These are phyloP conservation scores for Aphyosemion australe DNA, from an alignment of 2,113 vertebrate species.

Conservation along the genomic window DNA sequence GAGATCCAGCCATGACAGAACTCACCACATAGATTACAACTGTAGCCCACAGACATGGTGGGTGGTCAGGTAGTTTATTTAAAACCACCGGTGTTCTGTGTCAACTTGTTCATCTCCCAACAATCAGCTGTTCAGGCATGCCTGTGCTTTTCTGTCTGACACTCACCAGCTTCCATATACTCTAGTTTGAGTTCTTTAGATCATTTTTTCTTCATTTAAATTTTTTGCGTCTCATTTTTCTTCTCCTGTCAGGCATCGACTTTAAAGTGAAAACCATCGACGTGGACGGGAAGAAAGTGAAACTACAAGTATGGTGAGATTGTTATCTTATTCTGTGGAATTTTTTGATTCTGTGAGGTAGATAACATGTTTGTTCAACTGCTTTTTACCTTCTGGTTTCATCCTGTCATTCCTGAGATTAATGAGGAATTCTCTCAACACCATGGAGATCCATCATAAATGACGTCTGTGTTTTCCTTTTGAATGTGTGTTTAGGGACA, in stretches of 20 bases:
- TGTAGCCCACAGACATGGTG: no score
- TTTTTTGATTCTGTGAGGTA: slow-evolving; percentile 2
- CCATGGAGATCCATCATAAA: no score
- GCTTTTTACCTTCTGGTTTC: background rate
- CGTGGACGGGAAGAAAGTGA: slow-evolving; percentile 93
- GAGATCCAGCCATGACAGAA: no score
- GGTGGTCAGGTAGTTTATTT: no score
- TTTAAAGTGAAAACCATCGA: slow-evolving; percentile 95
- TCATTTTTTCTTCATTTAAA: background rate
- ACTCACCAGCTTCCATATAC: no score
- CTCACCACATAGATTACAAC: no score
- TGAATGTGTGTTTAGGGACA: slow-evolving; percentile 82
- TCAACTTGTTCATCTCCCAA: slow-evolving; percentile 16
- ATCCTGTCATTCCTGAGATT: background rate
- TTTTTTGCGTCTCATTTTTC: slow-evolving; percentile 12
- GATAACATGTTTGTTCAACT: background rate
- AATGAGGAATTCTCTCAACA: slow-evolving; percentile 30
- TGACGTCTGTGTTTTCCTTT: no score
- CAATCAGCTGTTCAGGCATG: background rate
- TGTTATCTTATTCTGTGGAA: no score
- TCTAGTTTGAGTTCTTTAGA: background rate
- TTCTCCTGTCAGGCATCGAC: slow-evolving; percentile 83
- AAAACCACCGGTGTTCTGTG: background rate
- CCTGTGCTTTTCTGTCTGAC: background rate
- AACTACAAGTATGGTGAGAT: slow-evolving; percentile 93